Evolutionary conservation across 1,140 invertebrate species (phyloP), one percentile per base, ranked within the genome.

Genomic region (Lutraria rhynchaena): DNA sequence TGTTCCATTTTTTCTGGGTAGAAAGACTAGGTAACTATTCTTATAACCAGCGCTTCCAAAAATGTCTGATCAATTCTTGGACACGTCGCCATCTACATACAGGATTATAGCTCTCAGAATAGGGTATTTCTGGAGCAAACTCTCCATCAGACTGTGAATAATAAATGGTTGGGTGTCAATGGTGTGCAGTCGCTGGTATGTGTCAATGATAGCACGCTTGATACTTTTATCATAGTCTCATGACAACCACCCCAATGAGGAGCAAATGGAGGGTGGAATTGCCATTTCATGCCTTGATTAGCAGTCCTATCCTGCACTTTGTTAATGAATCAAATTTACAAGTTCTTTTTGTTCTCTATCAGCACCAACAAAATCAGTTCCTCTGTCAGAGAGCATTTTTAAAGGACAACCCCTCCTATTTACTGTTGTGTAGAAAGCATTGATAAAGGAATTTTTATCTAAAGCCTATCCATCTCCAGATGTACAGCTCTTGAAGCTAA

Each of bases 91-190:
- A 41, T n/a, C 19, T 27, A 22, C 53, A 22, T n/a, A n/a, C 19
- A 27, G 7, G 27, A 55, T 4, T 27, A 22, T 5, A 19, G 7
- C 19, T 55, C 19, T 5, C 5, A 41, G 37, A 41, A 41, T 41
- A 41, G 37, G 5, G 5, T 41, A 7, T 3, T 17, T 80, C 65
- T 1, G 82, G 75, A 15, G 73, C 57, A 73, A 80, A 76, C 37
- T 58, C 5, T n/a, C 46, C 63, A 15, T 58, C 67, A 19, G 19
- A 5, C 31, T 67, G 65, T 82, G 31, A 55, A 15, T 1, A 90
- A 60, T 71, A 90, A 90, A 78, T 87, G 75, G 24, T 84, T 78
- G 3, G 89, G 85, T 0, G 89, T 89, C 24, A 91, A 57, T 19
- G 83, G 80, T 37, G 27, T 27, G 24, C 82, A 60, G 58, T 91